These are phyloP conservation scores for Enteromius unitaeniatus DNA, from an alignment of 2,797 vertebrate genomes.

Conservation along the genomic window DNA sequence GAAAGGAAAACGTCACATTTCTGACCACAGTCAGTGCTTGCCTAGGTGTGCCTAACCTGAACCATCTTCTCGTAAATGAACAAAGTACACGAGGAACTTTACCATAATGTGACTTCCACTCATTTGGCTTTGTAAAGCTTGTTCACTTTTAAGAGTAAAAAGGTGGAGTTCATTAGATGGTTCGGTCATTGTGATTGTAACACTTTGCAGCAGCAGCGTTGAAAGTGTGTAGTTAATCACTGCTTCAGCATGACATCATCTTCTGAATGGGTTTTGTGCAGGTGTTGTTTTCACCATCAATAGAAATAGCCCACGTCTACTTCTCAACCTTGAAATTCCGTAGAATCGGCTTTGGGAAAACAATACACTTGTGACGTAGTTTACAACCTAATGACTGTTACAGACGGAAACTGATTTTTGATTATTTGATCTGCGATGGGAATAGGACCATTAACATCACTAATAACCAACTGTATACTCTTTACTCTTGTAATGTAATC, in stretches of 20 bases:
- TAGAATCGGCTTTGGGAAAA: slow-evolving; percentile 19
- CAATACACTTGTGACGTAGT: slow-evolving; percentile 42
- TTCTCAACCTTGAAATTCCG: neutral
- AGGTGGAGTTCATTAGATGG: slow-evolving; percentile 13
- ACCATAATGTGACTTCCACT: neutral
- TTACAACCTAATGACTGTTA: slow-evolving; percentile 58
- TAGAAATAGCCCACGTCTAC: neutral
- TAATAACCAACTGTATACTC: neutral
- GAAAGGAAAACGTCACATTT: slow-evolving; percentile 65
- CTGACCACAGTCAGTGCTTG: slow-evolving; percentile 57
- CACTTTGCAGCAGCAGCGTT: neutral
- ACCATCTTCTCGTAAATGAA: neutral
- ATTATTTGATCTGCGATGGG: slow-evolving; percentile 18
- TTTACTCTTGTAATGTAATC: slow-evolving; percentile 25
- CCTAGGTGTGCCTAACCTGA: slow-evolving; percentile 68
- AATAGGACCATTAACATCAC: slow-evolving; percentile 2
- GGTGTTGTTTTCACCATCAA: slow-evolving; percentile 1
- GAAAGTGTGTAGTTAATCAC: slow-evolving; percentile 6
- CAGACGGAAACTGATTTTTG: slow-evolving; percentile 23
- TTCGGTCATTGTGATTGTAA: slow-evolving; percentile 33
- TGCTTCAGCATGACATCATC: neutral
- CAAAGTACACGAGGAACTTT: neutral
- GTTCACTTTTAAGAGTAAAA: slow-evolving; percentile 16
- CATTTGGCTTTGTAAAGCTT: slow-evolving; percentile 15
- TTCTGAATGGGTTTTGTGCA: neutral